Evolutionary conservation across 1,140 invertebrate genomes (phyloP).

Genomic region (Papilio glaucus): DNA sequence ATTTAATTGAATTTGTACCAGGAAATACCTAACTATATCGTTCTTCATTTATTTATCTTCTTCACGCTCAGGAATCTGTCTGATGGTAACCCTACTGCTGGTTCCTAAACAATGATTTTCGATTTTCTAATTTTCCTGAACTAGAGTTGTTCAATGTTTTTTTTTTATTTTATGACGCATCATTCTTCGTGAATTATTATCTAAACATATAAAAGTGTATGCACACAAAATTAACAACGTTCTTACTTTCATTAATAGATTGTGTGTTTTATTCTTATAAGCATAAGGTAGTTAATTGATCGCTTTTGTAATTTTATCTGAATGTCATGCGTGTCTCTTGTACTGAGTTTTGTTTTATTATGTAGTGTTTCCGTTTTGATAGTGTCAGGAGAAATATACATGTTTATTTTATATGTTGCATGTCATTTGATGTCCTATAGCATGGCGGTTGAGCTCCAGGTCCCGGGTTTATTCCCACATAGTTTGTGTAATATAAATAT

Average conservation of each 20-base stretch:
- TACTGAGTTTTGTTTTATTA: conserved; percentile 9
- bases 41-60: no score
- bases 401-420: background rate
- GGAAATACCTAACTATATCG: no score
- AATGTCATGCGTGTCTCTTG: background rate
- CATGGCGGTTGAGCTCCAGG: background rate
- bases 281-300: background rate
- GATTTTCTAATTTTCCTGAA: no score
- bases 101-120: no score
- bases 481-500: no score
- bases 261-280: background rate
- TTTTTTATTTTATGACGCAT: no score
- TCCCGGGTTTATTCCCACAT: background rate
- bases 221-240: background rate
- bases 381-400: conserved; percentile 24
- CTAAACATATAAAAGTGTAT: background rate
- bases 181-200: background rate
- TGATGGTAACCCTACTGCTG: no score
- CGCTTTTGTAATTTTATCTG: background rate
- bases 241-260: background rate
- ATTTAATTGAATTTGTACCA: no score
- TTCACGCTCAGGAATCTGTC: no score
- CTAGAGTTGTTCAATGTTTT: no score
- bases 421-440: background rate
- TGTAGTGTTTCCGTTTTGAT: conserved; percentile 30